Conservation (phyloP, 2,113 vertebrate species). For the Microcebus griseorufus region DNA sequence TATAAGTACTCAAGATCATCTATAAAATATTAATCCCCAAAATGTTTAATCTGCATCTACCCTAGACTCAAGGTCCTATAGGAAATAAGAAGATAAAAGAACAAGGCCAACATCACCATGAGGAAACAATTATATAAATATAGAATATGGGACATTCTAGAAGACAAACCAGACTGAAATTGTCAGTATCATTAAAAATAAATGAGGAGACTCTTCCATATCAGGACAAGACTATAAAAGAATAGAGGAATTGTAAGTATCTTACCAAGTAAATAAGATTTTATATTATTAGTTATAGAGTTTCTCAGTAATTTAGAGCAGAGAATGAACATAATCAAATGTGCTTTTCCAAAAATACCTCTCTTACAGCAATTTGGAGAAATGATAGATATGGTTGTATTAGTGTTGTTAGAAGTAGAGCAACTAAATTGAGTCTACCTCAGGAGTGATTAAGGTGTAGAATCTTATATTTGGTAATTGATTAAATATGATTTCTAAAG, state of each 20-base stretch:
- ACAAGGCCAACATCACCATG: not conserved
- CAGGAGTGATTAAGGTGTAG: not conserved
- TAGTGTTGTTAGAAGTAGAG: not conserved
- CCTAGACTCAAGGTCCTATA: not conserved
- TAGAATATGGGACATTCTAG: not conserved
- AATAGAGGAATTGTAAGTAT: not conserved
- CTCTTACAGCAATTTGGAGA: not conserved
- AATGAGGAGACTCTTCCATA: not conserved
- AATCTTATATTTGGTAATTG: not conserved
- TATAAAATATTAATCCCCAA: not conserved
- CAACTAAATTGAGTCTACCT: not conserved
- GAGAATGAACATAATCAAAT: not conserved
- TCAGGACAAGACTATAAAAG: not conserved
- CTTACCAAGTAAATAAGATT: not conserved
- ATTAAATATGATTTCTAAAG: not conserved
- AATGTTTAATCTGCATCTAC: not conserved
- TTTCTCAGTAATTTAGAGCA: not conserved
- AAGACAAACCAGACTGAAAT: not conserved
- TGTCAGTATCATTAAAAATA: not conserved
- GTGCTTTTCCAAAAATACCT: not conserved
- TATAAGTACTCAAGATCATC: not conserved
- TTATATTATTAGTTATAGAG: not conserved
- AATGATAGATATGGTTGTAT: not conserved
- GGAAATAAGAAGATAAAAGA: not conserved
- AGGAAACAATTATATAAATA: not conserved